phyloP scores from a whole-genome alignment of 2,797 vertebrate genomes.

The Aphelocoma californica region DNA sequence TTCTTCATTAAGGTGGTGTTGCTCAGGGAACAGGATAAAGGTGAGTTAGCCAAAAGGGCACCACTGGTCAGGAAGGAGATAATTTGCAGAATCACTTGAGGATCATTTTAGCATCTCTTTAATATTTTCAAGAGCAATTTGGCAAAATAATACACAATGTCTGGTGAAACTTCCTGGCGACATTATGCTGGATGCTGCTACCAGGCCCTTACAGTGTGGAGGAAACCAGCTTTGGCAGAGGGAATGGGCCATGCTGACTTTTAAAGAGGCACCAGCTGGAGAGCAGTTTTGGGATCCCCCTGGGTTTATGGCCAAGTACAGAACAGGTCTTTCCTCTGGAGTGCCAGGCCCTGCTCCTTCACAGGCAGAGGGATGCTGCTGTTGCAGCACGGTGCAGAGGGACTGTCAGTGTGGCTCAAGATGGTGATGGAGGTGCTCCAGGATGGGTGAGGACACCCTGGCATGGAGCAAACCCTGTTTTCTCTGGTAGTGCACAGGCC shows the following conservation, averaged over 20 bases:
- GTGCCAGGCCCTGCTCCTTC: background rate
- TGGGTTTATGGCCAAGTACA: background rate
- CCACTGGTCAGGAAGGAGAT: background rate
- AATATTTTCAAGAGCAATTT: background rate
- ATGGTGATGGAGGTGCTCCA: background rate
- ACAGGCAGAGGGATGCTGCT: background rate
- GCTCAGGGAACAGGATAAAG: background rate
- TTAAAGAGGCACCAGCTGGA: background rate
- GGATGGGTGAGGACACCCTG: background rate
- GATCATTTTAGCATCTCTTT: background rate
- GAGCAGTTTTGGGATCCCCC: background rate
- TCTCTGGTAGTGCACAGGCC: background rate
- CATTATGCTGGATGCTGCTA: background rate
- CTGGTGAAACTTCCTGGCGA: background rate
- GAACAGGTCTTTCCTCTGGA: background rate
- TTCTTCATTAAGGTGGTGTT: background rate
- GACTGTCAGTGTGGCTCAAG: background rate
- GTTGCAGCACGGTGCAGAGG: rapidly evolving
- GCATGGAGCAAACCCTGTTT: background rate
- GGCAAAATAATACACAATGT: background rate
- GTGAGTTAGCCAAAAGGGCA: background rate
- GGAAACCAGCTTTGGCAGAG: background rate
- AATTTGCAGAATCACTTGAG: background rate
- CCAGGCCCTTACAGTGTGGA: background rate
- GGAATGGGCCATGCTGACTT: background rate